Percentiles rank a stretch among this genome's conserved stretches.
These are phyloP conservation scores for Ferdinandea cuprea DNA, from an alignment of 2,888 invertebrate species.

Conservation along the genomic window DNA sequence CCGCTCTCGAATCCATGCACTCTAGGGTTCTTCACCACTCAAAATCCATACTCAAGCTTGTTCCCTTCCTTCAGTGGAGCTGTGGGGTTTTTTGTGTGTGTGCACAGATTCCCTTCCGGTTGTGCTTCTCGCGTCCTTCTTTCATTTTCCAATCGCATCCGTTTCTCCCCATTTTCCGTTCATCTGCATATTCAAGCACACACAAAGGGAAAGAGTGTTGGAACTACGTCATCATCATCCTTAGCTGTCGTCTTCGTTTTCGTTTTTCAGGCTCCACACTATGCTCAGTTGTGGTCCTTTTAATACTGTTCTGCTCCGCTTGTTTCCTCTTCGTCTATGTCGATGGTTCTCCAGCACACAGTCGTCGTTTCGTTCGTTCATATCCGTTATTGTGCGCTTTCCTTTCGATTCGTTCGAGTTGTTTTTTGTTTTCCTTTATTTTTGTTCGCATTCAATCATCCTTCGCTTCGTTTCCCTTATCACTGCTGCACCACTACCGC, in stretches of 20 bases:
- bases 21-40: conserved; percentile 4
- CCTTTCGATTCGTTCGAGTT: conserved; percentile 1
- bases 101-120: conserved; percentile 21
- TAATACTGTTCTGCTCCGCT: conserved; percentile 59
- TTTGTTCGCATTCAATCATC: conserved; percentile 65
- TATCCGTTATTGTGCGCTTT: conserved; percentile 40
- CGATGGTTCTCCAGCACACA: conserved; percentile 14
- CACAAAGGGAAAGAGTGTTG: background rate
- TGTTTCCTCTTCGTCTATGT: conserved; percentile 47
- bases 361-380: conserved; percentile 20
- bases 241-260: conserved; percentile 42
- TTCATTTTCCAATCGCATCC: conserved; percentile 40
- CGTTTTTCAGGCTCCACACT: conserved; percentile 6
- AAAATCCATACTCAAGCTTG: background rate
- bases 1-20: conserved; percentile 11
- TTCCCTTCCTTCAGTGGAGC: background rate
- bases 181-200: background rate
- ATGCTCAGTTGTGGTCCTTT: conserved; percentile 60
- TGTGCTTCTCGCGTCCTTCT: conserved; percentile 11
- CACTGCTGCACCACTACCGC: conserved; percentile 53
- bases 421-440: conserved; percentile 36
- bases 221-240: background rate
- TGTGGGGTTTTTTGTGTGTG: background rate
- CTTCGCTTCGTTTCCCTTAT: conserved; percentile 70
- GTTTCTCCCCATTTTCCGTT: background rate